Base-by-base conservation (phyloP, 1,140 invertebrate species). In the Drosophila seguyi region DNA sequence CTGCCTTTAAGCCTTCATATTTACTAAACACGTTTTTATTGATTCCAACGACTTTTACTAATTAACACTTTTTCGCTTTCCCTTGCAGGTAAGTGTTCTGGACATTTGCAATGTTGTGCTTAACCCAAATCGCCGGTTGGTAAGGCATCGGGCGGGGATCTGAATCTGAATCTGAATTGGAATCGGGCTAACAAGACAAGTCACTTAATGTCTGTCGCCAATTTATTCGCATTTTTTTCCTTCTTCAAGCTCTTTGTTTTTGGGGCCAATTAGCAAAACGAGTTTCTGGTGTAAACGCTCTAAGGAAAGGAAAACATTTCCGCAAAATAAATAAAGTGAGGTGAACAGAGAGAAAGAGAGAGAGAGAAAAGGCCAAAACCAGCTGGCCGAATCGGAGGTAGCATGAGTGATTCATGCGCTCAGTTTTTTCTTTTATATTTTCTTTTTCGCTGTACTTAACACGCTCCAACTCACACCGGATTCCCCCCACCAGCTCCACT, bases 401-500 rank as follows among this genome's bases (percentile, higher is more conserved):
- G 45, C 55, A 60, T 82, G 84, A 60, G 84, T 88, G 85, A 88
- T 90, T 88, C 85, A 87, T 87, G 83, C 82, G 55, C 76, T 77
- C 56, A 58, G 47, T 77, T 81, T 77, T 80, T 76, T 63, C 38
- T 67, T 18, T 34, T 34, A 18, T 25, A 16, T 56, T 38, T 56
- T 36, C 25, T 42, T 55, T 16, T 10, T 20, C 38, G 10, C 20
- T 34, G 45, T 52, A 60, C 67, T 72, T 76, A 86, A 67, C 67
- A 88, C 81, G 84, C 85, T 84, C 68, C 81, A 88, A 84, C 77
- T 81, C 80, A 90, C 84, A 81, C 66, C 57, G 39, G 57, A 56
- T 48, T 74, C 42, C 62, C 61, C 41, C 38, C 6, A 20, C 44
- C 42, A 50, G 14, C 36, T 42, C 38, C 39, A 48, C 57, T 47